These are phyloP conservation scores for Phymatocera aterrima DNA, from an alignment of 2,888 invertebrate genomes.

Conservation along the genomic window DNA sequence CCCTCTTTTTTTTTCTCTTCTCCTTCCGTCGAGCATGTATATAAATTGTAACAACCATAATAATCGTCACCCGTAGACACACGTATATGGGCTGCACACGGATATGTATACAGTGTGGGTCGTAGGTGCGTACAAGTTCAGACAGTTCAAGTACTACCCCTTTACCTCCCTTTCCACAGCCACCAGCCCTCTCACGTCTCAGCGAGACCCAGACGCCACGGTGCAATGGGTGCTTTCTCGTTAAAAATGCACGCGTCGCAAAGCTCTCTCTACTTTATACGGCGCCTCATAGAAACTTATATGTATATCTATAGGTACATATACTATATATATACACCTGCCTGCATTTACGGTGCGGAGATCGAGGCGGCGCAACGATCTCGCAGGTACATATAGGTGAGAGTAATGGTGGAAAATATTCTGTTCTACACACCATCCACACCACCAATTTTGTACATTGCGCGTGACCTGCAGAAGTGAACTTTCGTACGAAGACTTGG, in stretches of 20 bases:
- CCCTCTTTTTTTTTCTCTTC: too few relatives aligned
- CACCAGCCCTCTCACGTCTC: conserved; percentile 7
- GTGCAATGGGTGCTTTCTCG: conserved; percentile 54
- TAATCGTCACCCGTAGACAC: neutral
- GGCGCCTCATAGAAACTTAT: conserved; percentile 47
- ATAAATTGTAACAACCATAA: conserved; percentile 28
- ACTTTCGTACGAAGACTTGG: too few relatives aligned
- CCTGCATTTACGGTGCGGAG: too few relatives aligned
- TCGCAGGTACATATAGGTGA: too few relatives aligned
- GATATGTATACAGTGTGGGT: neutral
- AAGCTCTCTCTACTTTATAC: conserved; percentile 60
- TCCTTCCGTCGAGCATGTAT: too few relatives aligned
- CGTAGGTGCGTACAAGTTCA: conserved; percentile 24
- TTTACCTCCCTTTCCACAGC: neutral
- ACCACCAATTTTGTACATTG: too few relatives aligned
- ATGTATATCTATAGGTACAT: too few relatives aligned
- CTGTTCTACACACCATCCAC: too few relatives aligned
- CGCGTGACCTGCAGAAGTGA: too few relatives aligned
- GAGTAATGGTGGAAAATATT: too few relatives aligned
- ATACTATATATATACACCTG: too few relatives aligned
- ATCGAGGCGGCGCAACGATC: too few relatives aligned
- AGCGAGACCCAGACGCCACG: conserved; percentile 23
- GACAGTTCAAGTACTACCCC: conserved; percentile 35
- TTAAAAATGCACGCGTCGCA: conserved; percentile 66
- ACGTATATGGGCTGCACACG: neutral